Base-by-base conservation (phyloP, 2,113 vertebrate species). In the Bujurquina vittata region DNA sequence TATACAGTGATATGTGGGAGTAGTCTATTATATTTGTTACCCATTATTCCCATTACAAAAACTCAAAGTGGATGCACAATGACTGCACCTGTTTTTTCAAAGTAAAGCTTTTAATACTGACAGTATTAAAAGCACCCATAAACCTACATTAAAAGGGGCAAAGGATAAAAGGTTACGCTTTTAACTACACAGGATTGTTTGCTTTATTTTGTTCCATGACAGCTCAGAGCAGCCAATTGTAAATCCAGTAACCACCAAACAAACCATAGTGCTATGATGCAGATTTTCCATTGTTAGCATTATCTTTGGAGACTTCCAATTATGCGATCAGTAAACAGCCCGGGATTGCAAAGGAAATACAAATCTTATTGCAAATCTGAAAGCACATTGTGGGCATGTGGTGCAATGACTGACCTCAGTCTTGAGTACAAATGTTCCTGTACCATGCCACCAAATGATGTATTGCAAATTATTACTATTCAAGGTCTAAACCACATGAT, bases 101-200 rank as follows among this genome's bases (percentile, higher is more conserved):
- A 76, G 60, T 61, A 18, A 83, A 78, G 84, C 61, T 83, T 84
- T 89, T 61, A 22, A 43, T 10, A 46, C 79, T 26, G 65, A 65
- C 26, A 79, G 49, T 88, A 60, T 81, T 49, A 37, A 37, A 37
- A 37, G 14, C 10, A 26, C 14, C 22, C 31, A 43, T 75, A 60
- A 77, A 56, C 82, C 58, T 84, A 40, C 55, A 61, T 26, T 86
- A 61, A 69, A 49, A 78, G 43, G 33, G 67, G 14, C 43, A 72
- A 75, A 79, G 54, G 55, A 89, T 75, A 84, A 86, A 87, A 79
- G 85, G 57, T 87, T 79, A 63, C 86, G 56, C 40, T 81, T 82
- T 92, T 55, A 55, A 29, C 22, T 43, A 6, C 52, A 77, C 14
- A 57, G 72, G n/a, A 87, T 31, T 79, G 67, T 86, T 88, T 81